These are phyloP conservation scores for Chionodraco myersi DNA, from an alignment of 2,113 vertebrate species.

Conservation along the genomic window DNA sequence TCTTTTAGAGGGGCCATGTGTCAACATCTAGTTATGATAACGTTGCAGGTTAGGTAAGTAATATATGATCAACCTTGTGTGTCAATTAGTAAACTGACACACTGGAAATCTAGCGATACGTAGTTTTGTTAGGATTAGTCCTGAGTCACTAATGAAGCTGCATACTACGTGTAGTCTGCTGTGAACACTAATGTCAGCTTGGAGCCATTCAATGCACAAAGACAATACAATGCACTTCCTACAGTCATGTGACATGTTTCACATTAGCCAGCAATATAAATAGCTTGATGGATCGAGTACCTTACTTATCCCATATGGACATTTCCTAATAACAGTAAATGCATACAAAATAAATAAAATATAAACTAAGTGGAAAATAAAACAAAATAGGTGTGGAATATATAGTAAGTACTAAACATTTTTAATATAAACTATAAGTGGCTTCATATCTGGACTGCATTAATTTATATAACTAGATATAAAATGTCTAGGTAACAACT, in stretches of 20 bases:
- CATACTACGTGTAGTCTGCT: not conserved
- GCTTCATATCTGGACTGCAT: not conserved
- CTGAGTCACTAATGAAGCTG: not conserved
- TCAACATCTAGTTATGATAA: not conserved
- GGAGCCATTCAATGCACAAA: no score
- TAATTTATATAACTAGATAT: no score
- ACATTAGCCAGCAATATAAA: no score
- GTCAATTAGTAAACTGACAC: not conserved
- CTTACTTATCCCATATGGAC: no score
- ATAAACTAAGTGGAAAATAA: no score
- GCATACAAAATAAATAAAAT: no score
- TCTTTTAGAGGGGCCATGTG: not conserved
- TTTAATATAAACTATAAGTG: not conserved
- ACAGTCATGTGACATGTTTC: no score
- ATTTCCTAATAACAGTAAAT: no score
- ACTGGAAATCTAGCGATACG: not conserved
- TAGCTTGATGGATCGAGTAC: no score
- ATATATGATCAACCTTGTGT: not conserved
- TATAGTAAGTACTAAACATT: no score
- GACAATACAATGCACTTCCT: no score
- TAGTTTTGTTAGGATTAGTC: not conserved
- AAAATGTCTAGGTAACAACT: not conserved
- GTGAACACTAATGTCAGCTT: not conserved
- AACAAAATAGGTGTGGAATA: not conserved
- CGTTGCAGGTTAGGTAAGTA: not conserved